Evolutionary conservation across 2,797 vertebrate species (phyloP), one percentile per base, ranked within the genome.

Genomic region (Pelobates cultripes): DNA sequence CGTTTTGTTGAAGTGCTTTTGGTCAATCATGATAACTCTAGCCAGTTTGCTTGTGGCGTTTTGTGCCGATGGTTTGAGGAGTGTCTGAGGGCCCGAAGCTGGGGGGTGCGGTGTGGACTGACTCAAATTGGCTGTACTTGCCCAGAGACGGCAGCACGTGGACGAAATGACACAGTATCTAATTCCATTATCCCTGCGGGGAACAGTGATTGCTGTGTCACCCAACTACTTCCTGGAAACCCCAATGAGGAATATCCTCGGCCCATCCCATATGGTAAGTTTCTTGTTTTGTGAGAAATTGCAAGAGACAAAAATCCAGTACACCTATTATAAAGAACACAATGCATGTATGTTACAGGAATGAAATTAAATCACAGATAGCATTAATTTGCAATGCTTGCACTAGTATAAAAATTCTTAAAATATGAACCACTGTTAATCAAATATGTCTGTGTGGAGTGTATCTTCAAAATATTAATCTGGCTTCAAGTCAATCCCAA

Each of bases 11-110:
- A 99, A 88, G 96, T 98, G 85, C 89, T 99, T 68, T 95, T 99
- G 77, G 97, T 99, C 82, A 99, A 99, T 92, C 99, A 98, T 85
- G 98, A 98, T 93, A 99, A 98, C 92, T 98, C 98, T 78, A 99
- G 97, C 90, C 97, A 97, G 91, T 99, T 99, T 85, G 98, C 97
- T 81, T 99, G 98, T 1, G 96, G 97, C 0, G 94, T 99, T 85
- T 93, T 99, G 45, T 99, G 98, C 89, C 94, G 96, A 82, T 99
- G 98, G 98, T 95, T 98, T 1, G 97, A 99, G 92, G 97, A 98
- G 92, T 99, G 97, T 70, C 92, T 98, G 88, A 95, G 93, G 0
- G 87, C 90, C 0, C 89, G 89, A 0, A 15, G 90, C 86, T 73
- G 92, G 51, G 85, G 91, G 41, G 92, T 94, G 63, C 95, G 93